Percentiles rank a stretch among this genome's conserved stretches.
Conservation (phyloP, 2,113 vertebrate species). For the Scophthalmus maximus region DNA sequence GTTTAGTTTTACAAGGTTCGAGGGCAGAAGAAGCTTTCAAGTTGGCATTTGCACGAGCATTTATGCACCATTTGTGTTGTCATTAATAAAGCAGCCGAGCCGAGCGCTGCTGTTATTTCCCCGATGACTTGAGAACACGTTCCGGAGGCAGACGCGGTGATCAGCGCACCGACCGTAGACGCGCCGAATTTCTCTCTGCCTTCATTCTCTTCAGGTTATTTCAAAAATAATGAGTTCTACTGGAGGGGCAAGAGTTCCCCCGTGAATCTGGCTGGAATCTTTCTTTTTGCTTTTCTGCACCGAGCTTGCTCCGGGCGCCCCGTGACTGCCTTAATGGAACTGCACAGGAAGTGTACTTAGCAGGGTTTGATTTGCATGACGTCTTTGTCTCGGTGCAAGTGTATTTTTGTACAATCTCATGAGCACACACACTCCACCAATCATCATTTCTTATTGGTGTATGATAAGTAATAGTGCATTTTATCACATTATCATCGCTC, state of each 20-base stretch:
- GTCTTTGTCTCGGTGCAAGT: constrained; percentile 21
- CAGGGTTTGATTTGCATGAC: constrained; percentile 34
- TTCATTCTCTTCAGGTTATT: constrained; percentile 43
- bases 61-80: constrained; percentile 29
- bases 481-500: too few relatives aligned
- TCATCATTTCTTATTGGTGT: too few relatives aligned
- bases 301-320: constrained; percentile 23
- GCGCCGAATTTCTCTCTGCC: constrained; percentile 23
- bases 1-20: background rate
- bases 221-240: constrained; percentile 28
- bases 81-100: constrained; percentile 32
- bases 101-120: constrained; percentile 44
- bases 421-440: background rate
- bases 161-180: constrained; percentile 35
- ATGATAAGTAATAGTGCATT: too few relatives aligned
- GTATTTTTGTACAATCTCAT: background rate
- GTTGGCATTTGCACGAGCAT: background rate
- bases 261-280: constrained; percentile 34
- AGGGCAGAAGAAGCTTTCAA: constrained; percentile 6
- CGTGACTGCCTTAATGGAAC: constrained; percentile 26
- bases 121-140: constrained; percentile 27
- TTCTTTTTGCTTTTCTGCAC: constrained; percentile 16
- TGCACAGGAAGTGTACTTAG: constrained; percentile 10
- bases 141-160: constrained; percentile 39
- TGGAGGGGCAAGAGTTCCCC: constrained; percentile 19